Conservation (phyloP, 2,113 vertebrate species). For the Lampris incognitus region DNA sequence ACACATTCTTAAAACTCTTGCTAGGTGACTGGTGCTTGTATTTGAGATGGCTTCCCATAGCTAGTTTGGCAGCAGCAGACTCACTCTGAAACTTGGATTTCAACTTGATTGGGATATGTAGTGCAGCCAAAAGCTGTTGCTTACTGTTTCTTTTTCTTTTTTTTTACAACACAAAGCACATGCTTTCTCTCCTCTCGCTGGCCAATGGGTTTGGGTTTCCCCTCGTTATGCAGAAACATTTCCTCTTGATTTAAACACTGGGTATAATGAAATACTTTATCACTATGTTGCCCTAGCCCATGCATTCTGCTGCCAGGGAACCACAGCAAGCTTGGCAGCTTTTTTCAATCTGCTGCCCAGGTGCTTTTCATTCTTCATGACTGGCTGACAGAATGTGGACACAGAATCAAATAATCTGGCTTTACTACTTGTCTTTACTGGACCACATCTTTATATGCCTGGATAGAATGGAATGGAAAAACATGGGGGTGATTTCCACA, state of each 20-base stretch:
- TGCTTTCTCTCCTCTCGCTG: constrained; percentile 15
- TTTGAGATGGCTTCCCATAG: background rate
- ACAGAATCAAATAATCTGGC: constrained; percentile 53
- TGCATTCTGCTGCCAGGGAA: constrained; percentile 55
- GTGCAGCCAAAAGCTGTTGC: constrained; percentile 42
- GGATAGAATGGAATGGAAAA: constrained; percentile 34
- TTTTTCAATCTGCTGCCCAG: constrained; percentile 59
- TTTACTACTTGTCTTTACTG: constrained; percentile 46
- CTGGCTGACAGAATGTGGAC: constrained; percentile 45
- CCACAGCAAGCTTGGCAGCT: constrained; percentile 50
- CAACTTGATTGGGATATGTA: constrained; percentile 23
- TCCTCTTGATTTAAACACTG: constrained; percentile 59
- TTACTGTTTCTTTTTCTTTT: constrained; percentile 1
- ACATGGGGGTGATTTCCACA: constrained; percentile 49
- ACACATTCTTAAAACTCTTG: background rate
- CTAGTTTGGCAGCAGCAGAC: constrained; percentile 1
- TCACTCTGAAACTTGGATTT: constrained; percentile 23
- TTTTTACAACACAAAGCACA: constrained; percentile 21
- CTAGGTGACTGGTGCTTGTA: background rate
- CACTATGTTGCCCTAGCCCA: constrained; percentile 36
- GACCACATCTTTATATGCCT: constrained; percentile 52
- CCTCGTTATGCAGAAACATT: constrained; percentile 36
- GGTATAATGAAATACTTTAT: constrained; percentile 70
- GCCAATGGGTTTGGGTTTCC: constrained; percentile 19
- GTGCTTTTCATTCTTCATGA: constrained; percentile 57